phyloP scores from a whole-genome alignment of 2,888 invertebrate species.

The Tetragnatha montana region DNA sequence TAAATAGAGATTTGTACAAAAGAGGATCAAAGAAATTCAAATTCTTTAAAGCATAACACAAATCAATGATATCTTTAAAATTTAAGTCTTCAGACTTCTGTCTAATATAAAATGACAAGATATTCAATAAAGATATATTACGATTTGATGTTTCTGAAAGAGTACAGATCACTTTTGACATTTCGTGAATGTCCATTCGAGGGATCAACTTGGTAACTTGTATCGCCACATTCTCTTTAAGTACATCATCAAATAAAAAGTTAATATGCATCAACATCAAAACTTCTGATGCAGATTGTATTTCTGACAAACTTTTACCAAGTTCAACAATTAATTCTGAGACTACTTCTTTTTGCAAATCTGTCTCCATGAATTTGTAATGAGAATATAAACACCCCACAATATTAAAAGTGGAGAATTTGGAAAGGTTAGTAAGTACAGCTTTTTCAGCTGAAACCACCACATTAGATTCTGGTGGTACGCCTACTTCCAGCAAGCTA shows the following conservation, averaged over 20 bases:
- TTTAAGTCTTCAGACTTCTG: conserved; percentile 1
- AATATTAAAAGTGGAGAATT: conserved; percentile 21
- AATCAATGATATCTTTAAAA: conserved; percentile 41
- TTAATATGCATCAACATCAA: conserved; percentile 40
- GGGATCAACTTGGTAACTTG: conserved; percentile 33
- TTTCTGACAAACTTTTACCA: not conserved
- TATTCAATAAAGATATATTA: conserved; percentile 38
- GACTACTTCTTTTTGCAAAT: conserved; percentile 47
- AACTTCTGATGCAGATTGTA: conserved; percentile 27
- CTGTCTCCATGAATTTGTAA: conserved; percentile 39
- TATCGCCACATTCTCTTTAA: conserved; percentile 5
- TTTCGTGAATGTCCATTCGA: conserved; percentile 20
- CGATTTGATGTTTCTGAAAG: conserved; percentile 47
- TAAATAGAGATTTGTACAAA: conserved; percentile 1
- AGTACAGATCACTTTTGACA: conserved; percentile 39
- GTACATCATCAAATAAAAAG: conserved; percentile 26
- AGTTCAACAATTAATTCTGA: not conserved
- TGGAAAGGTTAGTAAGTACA: conserved; percentile 17
- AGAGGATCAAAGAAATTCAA: conserved; percentile 39
- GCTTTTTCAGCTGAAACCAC: conserved; percentile 33
- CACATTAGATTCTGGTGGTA: conserved; percentile 10
- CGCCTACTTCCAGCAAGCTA: conserved; percentile 55
- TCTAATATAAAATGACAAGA: conserved; percentile 29
- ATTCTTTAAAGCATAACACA: conserved; percentile 49
- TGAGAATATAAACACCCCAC: conserved; percentile 51